phyloP scores from a whole-genome alignment of 2,888 invertebrate species.

The Gonocerus acuteangulatus region DNA sequence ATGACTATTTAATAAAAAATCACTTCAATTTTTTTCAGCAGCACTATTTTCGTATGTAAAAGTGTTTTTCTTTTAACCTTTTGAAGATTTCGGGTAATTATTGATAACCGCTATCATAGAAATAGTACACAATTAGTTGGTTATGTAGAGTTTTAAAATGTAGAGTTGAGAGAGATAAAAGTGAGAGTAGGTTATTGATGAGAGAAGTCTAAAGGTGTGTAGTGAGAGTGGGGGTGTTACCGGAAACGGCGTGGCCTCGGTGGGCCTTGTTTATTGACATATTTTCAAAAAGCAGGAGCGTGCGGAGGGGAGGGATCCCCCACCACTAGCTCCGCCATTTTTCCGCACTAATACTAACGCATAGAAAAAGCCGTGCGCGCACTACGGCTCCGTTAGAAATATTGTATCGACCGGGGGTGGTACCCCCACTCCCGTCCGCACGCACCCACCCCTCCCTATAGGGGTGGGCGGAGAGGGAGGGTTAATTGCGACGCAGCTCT shows the following conservation, averaged over 20 bases:
- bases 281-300: slow-evolving; percentile 33
- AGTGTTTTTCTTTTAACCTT: no score
- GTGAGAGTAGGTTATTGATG: neutral
- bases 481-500: neutral
- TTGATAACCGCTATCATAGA: no score
- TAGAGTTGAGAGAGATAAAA: neutral
- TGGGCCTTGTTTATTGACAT: slow-evolving; percentile 35
- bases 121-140: no score
- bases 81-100: no score
- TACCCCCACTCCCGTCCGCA: slow-evolving; percentile 13
- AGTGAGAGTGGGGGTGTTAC: slow-evolving; percentile 24
- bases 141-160: no score
- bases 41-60: no score
- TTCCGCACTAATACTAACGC: slow-evolving; percentile 36
- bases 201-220: slow-evolving; percentile 16
- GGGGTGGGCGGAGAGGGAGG: neutral
- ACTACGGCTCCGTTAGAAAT: slow-evolving; percentile 32
- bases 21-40: no score
- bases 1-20: no score
- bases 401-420: slow-evolving; percentile 32
- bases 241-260: slow-evolving; percentile 28
- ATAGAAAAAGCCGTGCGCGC: slow-evolving; percentile 34
- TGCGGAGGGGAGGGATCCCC: neutral
- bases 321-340: slow-evolving; percentile 30
- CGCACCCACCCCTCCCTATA: slow-evolving; percentile 3